Evolutionary conservation across 2,888 invertebrate species (phyloP), one percentile per base, ranked within the genome.

Genomic region (Drosophila sordidula): DNA sequence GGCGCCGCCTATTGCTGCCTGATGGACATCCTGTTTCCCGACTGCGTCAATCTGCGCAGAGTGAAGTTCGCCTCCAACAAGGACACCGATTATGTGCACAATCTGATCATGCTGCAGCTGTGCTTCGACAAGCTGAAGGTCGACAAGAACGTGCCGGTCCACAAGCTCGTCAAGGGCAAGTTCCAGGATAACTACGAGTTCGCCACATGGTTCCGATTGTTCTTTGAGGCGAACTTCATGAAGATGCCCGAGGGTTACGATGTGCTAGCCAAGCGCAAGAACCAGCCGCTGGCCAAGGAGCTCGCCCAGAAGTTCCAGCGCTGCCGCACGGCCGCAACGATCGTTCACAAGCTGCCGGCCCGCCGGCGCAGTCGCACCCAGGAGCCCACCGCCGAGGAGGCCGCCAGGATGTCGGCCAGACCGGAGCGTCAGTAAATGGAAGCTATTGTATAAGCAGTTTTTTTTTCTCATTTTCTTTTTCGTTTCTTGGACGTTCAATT

Each of bases 161-260:
- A 71, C 0, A 34, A 71, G 8, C 45, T 76, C 8, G 16, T 61
- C 3, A 46, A 47, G 9, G 54, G 71, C 3, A 65, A 65, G 8
- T 74, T 61, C 14, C 56, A 65, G 39, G 61, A 76, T 22, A 76
- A 76, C 1, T 74, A 61, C n/a, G 74, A 74, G 1, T 74, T 74
- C n/a, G 57, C 57, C 0, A 18, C 54, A 1, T 74, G 74, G 74
- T 77, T 74, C 22, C 77, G 66, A 0, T 14, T 54, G 0, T 74
- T 74, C 36, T 71, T 38, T 3, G 63, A 62, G 1, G 72, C 77
- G 0, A 74, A 73, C n/a, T 64, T 63, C 26, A 5, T 11, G 1
- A 16, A 36, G 6, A 18, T 70, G 4, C 51, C 56, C 0, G 41
- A 57, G 0, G 52, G 39, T 2, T 63, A 63, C 6, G 36, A 70